These are phyloP conservation scores for Dysmachus trigonus DNA, from an alignment of 2,888 invertebrate species.

Conservation along the genomic window DNA sequence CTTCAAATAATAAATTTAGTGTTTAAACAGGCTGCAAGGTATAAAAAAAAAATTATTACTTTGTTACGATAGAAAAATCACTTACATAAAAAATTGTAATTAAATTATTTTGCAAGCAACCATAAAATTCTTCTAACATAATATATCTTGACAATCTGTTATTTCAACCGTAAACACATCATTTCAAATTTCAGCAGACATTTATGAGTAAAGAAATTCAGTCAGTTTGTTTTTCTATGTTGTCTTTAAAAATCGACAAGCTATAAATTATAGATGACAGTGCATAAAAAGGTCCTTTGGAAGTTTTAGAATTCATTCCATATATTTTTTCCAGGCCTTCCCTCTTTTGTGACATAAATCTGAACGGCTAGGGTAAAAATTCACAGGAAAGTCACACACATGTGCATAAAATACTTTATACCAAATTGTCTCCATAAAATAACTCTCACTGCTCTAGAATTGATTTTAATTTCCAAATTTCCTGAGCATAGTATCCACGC, in stretches of 20 bases:
- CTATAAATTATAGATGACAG: not conserved
- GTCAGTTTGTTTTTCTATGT: not conserved
- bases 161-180: not conserved
- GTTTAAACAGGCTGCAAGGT: not conserved
- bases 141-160: not conserved
- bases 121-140: not conserved
- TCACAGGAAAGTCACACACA: not conserved
- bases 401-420: not conserved
- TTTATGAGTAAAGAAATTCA: not conserved
- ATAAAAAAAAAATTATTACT: not conserved
- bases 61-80: too few relatives aligned
- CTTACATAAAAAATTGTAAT: not conserved
- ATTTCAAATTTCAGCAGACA: not conserved
- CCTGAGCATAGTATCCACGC: not conserved
- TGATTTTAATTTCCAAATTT: not conserved
- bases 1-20: not conserved
- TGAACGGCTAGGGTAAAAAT: not conserved
- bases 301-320: not conserved
- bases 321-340: not conserved
- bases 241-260: not conserved
- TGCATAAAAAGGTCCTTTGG: not conserved
- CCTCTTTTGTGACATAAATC: not conserved
- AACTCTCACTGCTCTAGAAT: not conserved
- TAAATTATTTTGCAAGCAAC: not conserved
- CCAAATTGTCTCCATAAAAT: not conserved